Evolutionary conservation across 1,140 invertebrate species (phyloP).

Genomic region (Papilio polytes): DNA sequence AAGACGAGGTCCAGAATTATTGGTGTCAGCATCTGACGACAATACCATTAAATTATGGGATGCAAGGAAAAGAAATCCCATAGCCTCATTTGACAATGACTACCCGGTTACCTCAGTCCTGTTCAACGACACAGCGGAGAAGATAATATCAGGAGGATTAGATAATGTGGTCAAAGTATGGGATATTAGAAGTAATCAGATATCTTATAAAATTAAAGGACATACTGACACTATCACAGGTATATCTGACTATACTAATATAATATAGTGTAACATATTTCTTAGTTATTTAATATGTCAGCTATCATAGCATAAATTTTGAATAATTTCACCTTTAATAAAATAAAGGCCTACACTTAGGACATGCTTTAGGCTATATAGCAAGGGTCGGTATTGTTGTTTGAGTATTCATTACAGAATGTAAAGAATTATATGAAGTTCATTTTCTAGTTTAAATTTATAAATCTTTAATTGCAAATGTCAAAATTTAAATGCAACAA

Average conservation of each 20-base stretch:
- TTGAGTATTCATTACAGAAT: no score
- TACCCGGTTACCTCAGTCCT: conserved; percentile 96
- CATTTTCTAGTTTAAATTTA: no score
- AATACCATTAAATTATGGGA: conserved; percentile 97
- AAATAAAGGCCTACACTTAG: not conserved
- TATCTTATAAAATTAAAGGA: conserved; percentile 93
- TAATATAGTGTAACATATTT: not conserved
- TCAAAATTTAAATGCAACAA: no score
- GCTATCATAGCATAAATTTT: not conserved
- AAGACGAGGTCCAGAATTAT: conserved; percentile 93
- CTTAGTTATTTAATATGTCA: not conserved
- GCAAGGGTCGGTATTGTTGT: no score
- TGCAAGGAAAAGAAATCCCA: conserved; percentile 91
- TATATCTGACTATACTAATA: conserved; percentile 14
- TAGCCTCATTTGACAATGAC: conserved; percentile 91
- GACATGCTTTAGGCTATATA: no score
- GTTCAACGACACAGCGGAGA: conserved; percentile 98
- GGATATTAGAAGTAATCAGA: conserved; percentile 96
- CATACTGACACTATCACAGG: conserved; percentile 98
- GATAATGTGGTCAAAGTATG: conserved; percentile 99
- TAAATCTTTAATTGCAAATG: no score
- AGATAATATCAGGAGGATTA: conserved; percentile 93
- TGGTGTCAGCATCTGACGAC: conserved; percentile 98
- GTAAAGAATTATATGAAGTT: no score
- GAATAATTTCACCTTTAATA: not conserved